Percentiles rank a stretch among this genome's conserved stretches.
Evolutionary conservation across 1,140 invertebrate species (phyloP).

Genomic region (Sarcophaga bullata): DNA sequence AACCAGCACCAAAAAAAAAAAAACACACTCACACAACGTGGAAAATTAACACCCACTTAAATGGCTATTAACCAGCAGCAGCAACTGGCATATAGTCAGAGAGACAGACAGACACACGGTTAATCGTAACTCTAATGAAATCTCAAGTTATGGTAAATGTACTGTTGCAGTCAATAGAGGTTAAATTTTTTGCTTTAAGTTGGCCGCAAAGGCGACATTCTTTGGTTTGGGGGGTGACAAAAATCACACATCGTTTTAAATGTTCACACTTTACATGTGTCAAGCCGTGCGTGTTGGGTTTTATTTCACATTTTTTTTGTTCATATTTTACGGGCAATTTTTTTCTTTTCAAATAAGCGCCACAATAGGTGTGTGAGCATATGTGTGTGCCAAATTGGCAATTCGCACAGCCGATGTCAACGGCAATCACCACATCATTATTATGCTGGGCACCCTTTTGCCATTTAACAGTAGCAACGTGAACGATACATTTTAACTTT

Average conservation of each 20-base stretch:
- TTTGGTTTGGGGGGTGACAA: background rate
- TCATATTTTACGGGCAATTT: background rate
- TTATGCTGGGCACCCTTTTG: background rate
- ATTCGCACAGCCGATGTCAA: background rate
- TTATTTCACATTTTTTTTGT: no score
- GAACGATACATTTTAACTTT: background rate
- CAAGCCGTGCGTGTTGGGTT: conserved; percentile 7
- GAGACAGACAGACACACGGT: background rate
- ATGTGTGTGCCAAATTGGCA: background rate
- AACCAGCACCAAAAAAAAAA: background rate
- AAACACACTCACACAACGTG: background rate
- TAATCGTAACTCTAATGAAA: background rate
- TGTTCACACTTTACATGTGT: conserved; percentile 23
- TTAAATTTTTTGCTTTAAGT: background rate
- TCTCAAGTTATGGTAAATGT: no score
- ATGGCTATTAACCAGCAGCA: background rate
- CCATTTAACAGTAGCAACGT: background rate
- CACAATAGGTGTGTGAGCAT: background rate
- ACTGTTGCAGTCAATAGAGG: background rate
- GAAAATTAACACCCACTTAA: conserved; percentile 22
- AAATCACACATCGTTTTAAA: conserved; percentile 20
- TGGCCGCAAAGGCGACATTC: background rate
- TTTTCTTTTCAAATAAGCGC: background rate
- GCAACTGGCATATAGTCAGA: no score
- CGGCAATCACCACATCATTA: background rate